phyloP scores from a whole-genome alignment of 2,797 vertebrate genomes.

The Poeciliopsis presidionis region DNA sequence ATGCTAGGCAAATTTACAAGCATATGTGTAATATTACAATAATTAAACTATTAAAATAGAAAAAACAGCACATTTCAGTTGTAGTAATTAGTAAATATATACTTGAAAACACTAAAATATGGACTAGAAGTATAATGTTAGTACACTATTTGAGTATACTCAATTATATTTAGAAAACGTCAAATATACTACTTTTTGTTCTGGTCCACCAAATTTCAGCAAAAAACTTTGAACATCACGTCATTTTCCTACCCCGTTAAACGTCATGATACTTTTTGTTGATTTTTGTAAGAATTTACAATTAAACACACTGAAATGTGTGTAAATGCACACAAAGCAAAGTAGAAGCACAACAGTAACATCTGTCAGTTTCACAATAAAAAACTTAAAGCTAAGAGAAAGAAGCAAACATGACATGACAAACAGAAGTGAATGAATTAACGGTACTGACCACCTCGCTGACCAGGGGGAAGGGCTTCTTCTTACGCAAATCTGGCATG shows the following conservation, averaged over 20 bases:
- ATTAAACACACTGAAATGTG: background rate
- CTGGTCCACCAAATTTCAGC: background rate
- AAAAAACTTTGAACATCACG: background rate
- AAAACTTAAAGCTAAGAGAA: constrained; percentile 31
- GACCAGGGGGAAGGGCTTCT: constrained; percentile 94
- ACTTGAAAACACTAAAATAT: background rate
- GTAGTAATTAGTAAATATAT: background rate
- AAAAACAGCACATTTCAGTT: no score
- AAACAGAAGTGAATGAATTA: background rate
- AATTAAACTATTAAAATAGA: background rate
- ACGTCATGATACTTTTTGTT: background rate
- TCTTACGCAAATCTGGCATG: constrained; percentile 97
- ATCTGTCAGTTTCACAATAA: constrained; percentile 29
- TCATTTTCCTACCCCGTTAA: background rate
- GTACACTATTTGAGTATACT: background rate
- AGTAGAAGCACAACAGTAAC: constrained; percentile 17
- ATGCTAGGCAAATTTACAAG: background rate
- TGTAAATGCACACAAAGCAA: background rate
- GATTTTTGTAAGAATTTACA: background rate
- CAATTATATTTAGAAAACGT: no score
- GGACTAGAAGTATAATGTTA: background rate
- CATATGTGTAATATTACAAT: background rate
- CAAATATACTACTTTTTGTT: no score
- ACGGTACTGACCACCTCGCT: constrained; percentile 93
- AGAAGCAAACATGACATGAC: constrained; percentile 30